Conservation (phyloP, 2,113 vertebrate species). For the Poicephalus meyeri region DNA sequence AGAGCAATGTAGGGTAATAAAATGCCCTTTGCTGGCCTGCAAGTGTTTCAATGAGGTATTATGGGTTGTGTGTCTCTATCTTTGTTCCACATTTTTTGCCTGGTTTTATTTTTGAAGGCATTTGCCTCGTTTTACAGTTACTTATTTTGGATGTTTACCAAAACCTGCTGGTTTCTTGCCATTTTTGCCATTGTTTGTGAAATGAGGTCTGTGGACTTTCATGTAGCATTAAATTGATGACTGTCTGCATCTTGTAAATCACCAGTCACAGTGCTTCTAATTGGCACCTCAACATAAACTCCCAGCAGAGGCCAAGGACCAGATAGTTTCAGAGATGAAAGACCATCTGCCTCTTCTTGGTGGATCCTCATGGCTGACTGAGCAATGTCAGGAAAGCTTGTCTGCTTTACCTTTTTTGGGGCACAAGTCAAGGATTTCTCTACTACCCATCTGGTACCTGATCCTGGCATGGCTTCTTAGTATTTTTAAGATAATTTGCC, state of each 20-base stretch:
- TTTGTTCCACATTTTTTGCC: not conserved
- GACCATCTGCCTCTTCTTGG: slow-evolving; percentile 65
- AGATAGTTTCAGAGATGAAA: slow-evolving; percentile 7
- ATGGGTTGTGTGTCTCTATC: not conserved
- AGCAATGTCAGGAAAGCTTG: slow-evolving; percentile 51
- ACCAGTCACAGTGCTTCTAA: not conserved
- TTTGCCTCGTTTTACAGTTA: not conserved
- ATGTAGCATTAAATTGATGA: not conserved
- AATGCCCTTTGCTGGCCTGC: not conserved
- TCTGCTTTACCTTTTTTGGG: slow-evolving; percentile 43
- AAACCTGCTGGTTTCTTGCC: not conserved
- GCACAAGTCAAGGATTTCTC: slow-evolving; percentile 54
- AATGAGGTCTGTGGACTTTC: not conserved
- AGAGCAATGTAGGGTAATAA: not conserved
- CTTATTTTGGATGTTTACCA: slow-evolving; percentile 10
- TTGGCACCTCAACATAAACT: slow-evolving; percentile 41
- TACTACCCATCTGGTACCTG: slow-evolving; percentile 31
- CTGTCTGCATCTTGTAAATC: not conserved
- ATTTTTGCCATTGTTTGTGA: not conserved
- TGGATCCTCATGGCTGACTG: slow-evolving; percentile 49
- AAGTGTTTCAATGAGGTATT: not conserved
- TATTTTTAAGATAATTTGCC: not conserved
- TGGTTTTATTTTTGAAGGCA: not conserved
- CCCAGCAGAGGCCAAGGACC: slow-evolving; percentile 56
- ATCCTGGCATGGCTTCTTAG: not conserved